Evolutionary conservation across 2,888 invertebrate species (phyloP), one percentile per base, ranked within the genome.

Genomic region (Muschampia plurimacula): DNA sequence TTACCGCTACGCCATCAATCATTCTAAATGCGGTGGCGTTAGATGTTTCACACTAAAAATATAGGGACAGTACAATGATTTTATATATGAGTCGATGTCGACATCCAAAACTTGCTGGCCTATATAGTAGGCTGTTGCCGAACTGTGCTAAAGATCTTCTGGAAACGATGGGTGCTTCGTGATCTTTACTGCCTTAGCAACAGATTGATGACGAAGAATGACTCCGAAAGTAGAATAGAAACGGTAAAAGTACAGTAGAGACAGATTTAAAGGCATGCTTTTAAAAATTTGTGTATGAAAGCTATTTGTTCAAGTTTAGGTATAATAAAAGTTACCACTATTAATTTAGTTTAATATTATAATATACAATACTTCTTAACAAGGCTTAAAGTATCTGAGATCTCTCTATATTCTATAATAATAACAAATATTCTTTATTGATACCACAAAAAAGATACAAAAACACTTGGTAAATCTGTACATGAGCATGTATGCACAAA

Each of bases 271-370:
- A 49, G n/a, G 3, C 32, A 32, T 32, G 0, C 32, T 32, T 32
- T 32, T 2, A 41, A 41, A 41, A 46, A 46, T 0, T 2, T 49
- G 6, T n/a, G 6, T 49, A 0, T 49, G 4, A 49, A 49, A 49
- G n/a, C n/a, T 6, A 49, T n/a, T 49, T 49, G n/a, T 4, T 89
- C 89, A 84, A 84, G 83, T 89, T 87, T 36, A 78, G 76, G 80
- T 79, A 76, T 83, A 85, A 84, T 86, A 86, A 86, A 86, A 41
- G 8, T 9, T 8, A 41, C 32, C 3, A 32, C 32, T 32, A 32
- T 32, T 32, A 3, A 32, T 32, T 32, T 32, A 32, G 32, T 2
- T 32, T 3, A 32, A 32, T 32, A 32, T 22, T 22, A 32, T 3
- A 32, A 32, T 3, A 32, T 32, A 32, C 2, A 32, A 32, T 3